These are phyloP conservation scores for Tuta absoluta DNA, from an alignment of 2,888 invertebrate species.

Conservation along the genomic window DNA sequence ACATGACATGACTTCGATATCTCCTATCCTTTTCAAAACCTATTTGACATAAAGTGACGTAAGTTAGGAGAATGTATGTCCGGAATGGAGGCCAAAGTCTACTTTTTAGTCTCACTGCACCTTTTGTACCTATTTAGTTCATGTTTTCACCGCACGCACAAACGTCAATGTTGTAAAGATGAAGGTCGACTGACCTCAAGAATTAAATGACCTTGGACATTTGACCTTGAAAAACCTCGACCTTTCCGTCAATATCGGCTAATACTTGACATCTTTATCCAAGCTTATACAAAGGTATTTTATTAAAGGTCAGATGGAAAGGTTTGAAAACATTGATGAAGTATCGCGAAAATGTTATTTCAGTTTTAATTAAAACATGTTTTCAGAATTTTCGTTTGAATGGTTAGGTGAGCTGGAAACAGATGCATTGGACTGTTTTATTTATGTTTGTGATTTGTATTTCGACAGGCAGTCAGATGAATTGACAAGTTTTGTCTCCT, in stretches of 20 bases:
- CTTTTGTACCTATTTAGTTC: too few relatives aligned
- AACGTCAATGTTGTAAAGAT: neutral
- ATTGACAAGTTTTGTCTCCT: too few relatives aligned
- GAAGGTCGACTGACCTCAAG: constrained; percentile 9
- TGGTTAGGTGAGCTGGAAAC: neutral
- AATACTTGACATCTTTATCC: constrained; percentile 21
- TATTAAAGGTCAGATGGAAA: neutral
- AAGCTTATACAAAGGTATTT: neutral
- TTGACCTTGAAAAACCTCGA: constrained; percentile 20
- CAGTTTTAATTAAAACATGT: neutral
- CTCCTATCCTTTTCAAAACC: too few relatives aligned
- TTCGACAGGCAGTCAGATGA: too few relatives aligned
- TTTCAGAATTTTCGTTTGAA: neutral
- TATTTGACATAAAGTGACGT: too few relatives aligned
- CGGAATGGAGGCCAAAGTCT: too few relatives aligned
- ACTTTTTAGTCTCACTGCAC: too few relatives aligned
- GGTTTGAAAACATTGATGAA: neutral
- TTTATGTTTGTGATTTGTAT: neutral
- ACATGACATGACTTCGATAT: too few relatives aligned
- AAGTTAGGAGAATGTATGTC: too few relatives aligned
- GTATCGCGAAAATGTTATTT: neutral
- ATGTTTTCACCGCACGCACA: neutral
- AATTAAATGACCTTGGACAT: constrained; percentile 21
- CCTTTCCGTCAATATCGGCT: constrained; percentile 7
- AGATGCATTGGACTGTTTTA: neutral